These are phyloP conservation scores for Pantherophis guttatus DNA, from an alignment of 2,113 vertebrate genomes.

Conservation along the genomic window DNA sequence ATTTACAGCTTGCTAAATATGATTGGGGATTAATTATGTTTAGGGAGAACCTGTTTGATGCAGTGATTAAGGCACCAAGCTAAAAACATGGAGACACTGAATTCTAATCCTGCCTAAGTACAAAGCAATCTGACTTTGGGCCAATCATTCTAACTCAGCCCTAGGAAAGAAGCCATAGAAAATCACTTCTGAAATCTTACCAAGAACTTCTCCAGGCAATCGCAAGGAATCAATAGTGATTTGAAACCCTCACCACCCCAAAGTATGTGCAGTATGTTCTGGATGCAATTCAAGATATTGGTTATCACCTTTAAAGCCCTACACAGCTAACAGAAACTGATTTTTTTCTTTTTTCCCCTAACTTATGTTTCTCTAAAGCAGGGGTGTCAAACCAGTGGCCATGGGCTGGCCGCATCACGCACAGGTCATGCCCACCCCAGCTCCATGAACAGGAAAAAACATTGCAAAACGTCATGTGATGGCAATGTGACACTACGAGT, in stretches of 20 bases:
- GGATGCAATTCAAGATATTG: background rate
- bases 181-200: background rate
- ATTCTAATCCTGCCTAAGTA: background rate
- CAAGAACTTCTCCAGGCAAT: background rate
- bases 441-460: too few species aligned
- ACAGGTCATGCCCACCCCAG: too few species aligned
- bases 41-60: background rate
- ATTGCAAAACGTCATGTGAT: too few species aligned
- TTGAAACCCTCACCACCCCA: background rate
- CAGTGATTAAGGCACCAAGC: background rate
- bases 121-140: background rate
- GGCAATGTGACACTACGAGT: too few species aligned
- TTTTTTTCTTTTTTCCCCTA: too few species aligned
- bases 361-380: too few species aligned
- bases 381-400: too few species aligned
- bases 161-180: background rate
- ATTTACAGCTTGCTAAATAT: background rate
- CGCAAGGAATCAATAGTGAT: background rate
- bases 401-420: too few species aligned
- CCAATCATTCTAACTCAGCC: background rate
- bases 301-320: background rate
- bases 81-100: background rate
- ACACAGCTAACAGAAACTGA: background rate
- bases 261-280: background rate
- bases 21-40: background rate